Evolutionary conservation across 2,113 vertebrate species (phyloP).

Genomic region (Hippocampus comes): DNA sequence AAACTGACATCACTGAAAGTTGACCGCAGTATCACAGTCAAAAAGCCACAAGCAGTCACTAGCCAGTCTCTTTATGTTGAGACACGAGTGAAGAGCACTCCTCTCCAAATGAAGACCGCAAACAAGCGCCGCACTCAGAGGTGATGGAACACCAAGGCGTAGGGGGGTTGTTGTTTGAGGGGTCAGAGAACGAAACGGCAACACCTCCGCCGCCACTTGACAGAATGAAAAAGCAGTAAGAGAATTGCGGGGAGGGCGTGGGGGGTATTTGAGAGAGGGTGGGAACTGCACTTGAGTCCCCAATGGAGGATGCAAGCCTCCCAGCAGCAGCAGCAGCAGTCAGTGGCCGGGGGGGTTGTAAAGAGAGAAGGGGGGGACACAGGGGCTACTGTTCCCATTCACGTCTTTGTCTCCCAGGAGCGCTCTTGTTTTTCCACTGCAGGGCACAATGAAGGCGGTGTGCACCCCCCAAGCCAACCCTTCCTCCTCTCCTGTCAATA

Average conservation of each 20-base stretch:
- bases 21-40: not conserved
- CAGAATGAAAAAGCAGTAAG: conserved; percentile 58
- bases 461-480: conserved; percentile 62
- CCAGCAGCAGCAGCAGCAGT: conserved; percentile 64
- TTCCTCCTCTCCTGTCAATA: conserved; percentile 76
- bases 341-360: conserved; percentile 45
- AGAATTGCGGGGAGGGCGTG: conserved; percentile 30
- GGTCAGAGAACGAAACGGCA: conserved; percentile 57
- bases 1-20: not conserved
- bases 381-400: conserved; percentile 85
- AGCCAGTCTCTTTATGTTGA: not conserved
- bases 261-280: conserved; percentile 60
- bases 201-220: conserved; percentile 72
- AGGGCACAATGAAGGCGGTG: conserved; percentile 71
- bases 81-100: conserved; percentile 33
- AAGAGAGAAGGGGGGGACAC: conserved; percentile 70
- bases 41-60: not conserved
- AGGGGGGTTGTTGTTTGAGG: conserved; percentile 13
- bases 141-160: conserved; percentile 24
- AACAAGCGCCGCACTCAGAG: conserved; percentile 52
- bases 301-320: conserved; percentile 73
- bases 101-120: conserved; percentile 50
- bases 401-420: conserved; percentile 79
- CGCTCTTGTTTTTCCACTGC: conserved; percentile 83
- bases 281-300: conserved; percentile 72